A percentile compares a stretch with the other conserved stretches of the same genome.
Conservation (phyloP, 2,113 vertebrate species). For the Anoplopoma fimbria region DNA sequence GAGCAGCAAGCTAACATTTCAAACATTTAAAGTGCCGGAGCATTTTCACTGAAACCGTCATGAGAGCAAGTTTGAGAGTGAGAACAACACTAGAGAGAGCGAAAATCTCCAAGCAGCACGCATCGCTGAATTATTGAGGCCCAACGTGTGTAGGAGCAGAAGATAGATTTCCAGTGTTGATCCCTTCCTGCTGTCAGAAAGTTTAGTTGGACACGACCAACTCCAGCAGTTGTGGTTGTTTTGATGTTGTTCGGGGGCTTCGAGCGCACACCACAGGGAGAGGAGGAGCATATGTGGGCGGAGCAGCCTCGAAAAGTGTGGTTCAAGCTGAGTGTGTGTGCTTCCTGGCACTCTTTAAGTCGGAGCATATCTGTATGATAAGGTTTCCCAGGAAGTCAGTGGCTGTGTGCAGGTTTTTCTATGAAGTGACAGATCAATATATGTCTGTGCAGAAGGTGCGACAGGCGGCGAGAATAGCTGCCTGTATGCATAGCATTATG, state of each 20-base stretch:
- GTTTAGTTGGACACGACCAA: constrained; percentile 69
- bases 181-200: constrained; percentile 73
- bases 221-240: constrained; percentile 52
- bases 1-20: constrained; percentile 49
- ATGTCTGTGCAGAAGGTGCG: constrained; percentile 10
- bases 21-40: constrained; percentile 44
- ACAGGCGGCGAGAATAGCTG: neutral
- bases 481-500: constrained; percentile 1
- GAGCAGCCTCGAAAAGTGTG: constrained; percentile 2
- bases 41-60: constrained; percentile 25
- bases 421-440: constrained; percentile 47
- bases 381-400: constrained; percentile 15
- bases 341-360: constrained; percentile 28
- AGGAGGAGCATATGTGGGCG: constrained; percentile 41
- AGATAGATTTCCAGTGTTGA: constrained; percentile 72
- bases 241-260: constrained; percentile 56
- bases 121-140: constrained; percentile 77
- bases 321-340: neutral
- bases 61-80: constrained; percentile 34
- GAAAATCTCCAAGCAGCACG: constrained; percentile 57
- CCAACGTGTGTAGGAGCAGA: constrained; percentile 64
- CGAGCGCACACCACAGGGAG: constrained; percentile 4
- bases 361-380: constrained; percentile 25
- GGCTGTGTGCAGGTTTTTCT: constrained; percentile 6
- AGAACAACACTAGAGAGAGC: constrained; percentile 22